These are phyloP conservation scores for Peromyscus nudipes DNA, from an alignment of 2,797 vertebrate genomes.

Conservation along the genomic window DNA sequence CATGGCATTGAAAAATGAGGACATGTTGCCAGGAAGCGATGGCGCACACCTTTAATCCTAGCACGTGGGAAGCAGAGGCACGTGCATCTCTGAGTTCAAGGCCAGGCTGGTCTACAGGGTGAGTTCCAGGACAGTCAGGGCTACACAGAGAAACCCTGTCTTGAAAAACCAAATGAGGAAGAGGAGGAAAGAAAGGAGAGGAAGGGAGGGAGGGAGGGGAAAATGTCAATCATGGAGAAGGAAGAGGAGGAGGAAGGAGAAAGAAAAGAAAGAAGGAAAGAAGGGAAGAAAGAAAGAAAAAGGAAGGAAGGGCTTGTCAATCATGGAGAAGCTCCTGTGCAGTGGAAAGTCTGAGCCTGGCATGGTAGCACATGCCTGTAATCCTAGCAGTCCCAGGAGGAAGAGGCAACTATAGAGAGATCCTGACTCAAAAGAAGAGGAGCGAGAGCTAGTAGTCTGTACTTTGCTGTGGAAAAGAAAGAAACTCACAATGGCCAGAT, in stretches of 20 bases:
- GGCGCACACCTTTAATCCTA: neutral
- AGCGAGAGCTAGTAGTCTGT: neutral
- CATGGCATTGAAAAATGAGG: neutral
- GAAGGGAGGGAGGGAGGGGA: too few relatives aligned
- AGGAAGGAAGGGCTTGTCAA: neutral
- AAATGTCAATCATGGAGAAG: too few relatives aligned
- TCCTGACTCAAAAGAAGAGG: neutral
- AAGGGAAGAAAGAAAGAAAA: too few relatives aligned
- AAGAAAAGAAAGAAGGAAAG: too few relatives aligned
- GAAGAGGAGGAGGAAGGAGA: too few relatives aligned
- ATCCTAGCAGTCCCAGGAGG: neutral
- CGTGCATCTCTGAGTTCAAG: neutral
- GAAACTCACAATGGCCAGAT: neutral
- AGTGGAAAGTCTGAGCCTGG: neutral
- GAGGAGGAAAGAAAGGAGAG: neutral
- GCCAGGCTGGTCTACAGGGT: neutral
- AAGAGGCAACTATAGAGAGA: neutral
- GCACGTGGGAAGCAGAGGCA: neutral
- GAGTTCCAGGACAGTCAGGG: neutral
- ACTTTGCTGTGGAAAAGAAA: neutral
- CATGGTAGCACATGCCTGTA: neutral
- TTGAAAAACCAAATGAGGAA: neutral
- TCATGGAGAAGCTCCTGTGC: neutral
- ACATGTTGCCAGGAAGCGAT: neutral
- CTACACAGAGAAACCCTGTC: neutral